Evolutionary conservation across 2,888 invertebrate genomes (phyloP), one percentile per base, ranked within the genome.

Genomic region (Dorcus hopei): DNA sequence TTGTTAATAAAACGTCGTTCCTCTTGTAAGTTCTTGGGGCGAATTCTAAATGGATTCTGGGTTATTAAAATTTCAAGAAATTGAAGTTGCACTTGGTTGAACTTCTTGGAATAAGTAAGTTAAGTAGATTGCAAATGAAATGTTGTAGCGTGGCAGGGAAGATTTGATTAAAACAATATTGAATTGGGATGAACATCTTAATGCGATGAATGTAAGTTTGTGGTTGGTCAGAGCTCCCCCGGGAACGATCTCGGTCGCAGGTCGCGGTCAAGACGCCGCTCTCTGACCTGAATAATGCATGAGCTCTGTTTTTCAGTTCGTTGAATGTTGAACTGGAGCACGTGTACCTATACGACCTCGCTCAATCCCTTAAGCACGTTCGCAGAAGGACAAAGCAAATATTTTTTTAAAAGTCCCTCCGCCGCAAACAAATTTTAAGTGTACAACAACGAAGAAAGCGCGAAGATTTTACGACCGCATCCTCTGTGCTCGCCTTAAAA

Each of bases 251-350:
- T 64, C 69, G 71, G 71, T 66, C 70, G 65, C 64, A 67, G 68
- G 69, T 70, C 64, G 72, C 62, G 73, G 74, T 74, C 73, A 72
- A 72, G 70, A 69, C 68, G 69, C 65, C 70, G 69, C 71, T 72
- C 70, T 65, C 60, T 61, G 61, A 64, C 66, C 66, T 74, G 72
- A 71, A 72, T 74, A 70, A 74, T 74, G 70, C 70, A 74, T 72
- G 72, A 72, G 69, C 65, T 64, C 62, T 65, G 67, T 68, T 70
- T 70, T 71, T 71, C 68, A 64, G 66, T 67, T 68, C 69, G 71
- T 67, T 70, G 69, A 64, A 65, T 61, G 62, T 66, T 61, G 68
- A 67, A 63, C 60, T 57, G 65, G 61, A 66, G 68, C 70, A 69
- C 67, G 65, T 70, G 70, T 69, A 67, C 65, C 63, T 66, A 65